Conservation (phyloP, 2,888 invertebrate species). For the Resseliella maxima region DNA sequence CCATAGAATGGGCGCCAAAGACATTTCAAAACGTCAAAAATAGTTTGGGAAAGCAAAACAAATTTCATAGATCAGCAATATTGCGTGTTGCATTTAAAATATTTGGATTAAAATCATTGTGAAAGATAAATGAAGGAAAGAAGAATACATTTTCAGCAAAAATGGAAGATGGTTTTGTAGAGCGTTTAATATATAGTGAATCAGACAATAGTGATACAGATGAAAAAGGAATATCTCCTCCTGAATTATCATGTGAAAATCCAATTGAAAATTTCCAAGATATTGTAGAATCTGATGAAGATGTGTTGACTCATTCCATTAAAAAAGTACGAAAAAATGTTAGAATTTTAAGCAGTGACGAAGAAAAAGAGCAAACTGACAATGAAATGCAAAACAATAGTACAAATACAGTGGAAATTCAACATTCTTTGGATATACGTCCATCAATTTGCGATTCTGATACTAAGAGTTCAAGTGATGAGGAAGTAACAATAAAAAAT, state of each 20-base stretch:
- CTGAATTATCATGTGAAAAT: background rate
- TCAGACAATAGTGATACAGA: slow-evolving; percentile 26
- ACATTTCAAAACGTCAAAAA: background rate
- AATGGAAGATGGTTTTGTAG: slow-evolving; percentile 14
- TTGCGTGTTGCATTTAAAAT: background rate
- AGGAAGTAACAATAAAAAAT: background rate
- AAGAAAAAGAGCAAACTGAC: background rate
- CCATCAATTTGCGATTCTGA: slow-evolving; percentile 44
- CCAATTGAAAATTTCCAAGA: background rate
- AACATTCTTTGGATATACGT: background rate
- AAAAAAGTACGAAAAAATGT: background rate
- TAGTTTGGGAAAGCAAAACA: slow-evolving; percentile 4
- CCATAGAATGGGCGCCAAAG: slow-evolving; percentile 8
- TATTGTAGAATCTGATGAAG: background rate
- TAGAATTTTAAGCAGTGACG: background rate
- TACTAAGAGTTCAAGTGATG: background rate
- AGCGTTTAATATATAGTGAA: slow-evolving; percentile 6
- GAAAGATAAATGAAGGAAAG: too few relatives aligned
- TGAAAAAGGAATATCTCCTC: background rate
- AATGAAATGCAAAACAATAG: background rate
- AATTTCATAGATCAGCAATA: background rate
- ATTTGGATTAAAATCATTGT: background rate
- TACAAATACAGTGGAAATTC: background rate
- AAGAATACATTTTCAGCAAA: background rate
- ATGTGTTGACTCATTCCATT: background rate